Evolutionary conservation across 2,888 invertebrate species (phyloP).

Genomic region (Entomobrya proxima): DNA sequence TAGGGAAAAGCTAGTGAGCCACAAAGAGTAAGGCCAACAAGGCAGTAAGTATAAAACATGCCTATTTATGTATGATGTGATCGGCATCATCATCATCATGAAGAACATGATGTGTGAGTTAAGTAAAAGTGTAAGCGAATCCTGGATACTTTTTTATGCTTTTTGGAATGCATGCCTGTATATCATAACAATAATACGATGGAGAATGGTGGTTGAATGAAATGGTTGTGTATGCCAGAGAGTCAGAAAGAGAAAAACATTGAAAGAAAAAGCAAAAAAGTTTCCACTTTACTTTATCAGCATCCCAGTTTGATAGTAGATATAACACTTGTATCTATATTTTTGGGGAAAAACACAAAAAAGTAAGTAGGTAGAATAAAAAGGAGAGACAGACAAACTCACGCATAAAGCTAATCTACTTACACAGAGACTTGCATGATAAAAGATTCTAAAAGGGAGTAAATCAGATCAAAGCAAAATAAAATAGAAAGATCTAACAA

Average conservation of each 20-base stretch:
- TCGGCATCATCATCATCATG: constrained; percentile 32
- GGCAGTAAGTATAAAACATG: constrained; percentile 36
- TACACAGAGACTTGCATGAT: background rate
- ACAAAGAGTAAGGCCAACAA: background rate
- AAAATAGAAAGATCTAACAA: constrained; percentile 2
- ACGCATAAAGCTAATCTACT: constrained; percentile 24
- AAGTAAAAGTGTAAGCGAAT: constrained; percentile 44
- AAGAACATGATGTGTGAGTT: constrained; percentile 41
- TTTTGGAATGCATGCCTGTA: constrained; percentile 48
- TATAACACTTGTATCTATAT: too few species aligned
- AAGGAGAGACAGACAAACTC: background rate
- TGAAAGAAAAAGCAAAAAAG: background rate
- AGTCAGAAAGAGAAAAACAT: background rate
- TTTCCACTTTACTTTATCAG: too few species aligned
- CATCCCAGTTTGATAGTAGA: too few species aligned
- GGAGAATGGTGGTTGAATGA: constrained; percentile 27
- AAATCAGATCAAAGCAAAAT: constrained; percentile 24
- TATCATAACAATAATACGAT: constrained; percentile 40
- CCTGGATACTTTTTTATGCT: constrained; percentile 48
- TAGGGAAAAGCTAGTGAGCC: constrained; percentile 1
- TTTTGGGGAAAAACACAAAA: too few species aligned
- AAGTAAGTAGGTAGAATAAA: too few species aligned
- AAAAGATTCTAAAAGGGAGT: constrained; percentile 40
- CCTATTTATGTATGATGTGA: constrained; percentile 51
- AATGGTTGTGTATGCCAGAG: background rate